Percentiles rank a stretch among this genome's conserved stretches.
phyloP scores from a whole-genome alignment of 2,888 invertebrate species.

The Platycheirus albimanus region DNA sequence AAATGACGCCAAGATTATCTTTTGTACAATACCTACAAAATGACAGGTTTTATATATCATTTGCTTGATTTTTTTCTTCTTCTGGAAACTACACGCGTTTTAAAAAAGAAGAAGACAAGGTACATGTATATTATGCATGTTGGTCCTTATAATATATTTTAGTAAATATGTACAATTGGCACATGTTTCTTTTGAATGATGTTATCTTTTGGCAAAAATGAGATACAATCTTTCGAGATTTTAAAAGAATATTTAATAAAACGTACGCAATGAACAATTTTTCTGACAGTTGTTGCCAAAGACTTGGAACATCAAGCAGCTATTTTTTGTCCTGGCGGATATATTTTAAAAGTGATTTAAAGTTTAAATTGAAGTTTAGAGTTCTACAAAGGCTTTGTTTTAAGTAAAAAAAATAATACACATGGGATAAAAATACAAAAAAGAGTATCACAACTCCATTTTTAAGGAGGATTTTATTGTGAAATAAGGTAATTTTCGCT shows the following conservation, averaged over 20 bases:
- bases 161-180: background rate
- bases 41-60: slow-evolving; percentile 13
- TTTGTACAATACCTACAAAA: background rate
- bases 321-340: background rate
- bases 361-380: background rate
- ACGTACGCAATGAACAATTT: background rate
- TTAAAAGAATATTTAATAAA: slow-evolving; percentile 2
- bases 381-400: background rate
- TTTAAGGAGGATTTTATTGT: background rate
- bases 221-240: background rate
- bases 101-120: slow-evolving; percentile 17
- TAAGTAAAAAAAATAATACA: background rate
- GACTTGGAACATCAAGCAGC: background rate
- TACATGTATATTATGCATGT: too few species aligned
- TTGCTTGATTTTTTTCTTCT: slow-evolving; percentile 3
- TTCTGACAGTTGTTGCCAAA: slow-evolving; percentile 12
- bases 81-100: slow-evolving; percentile 49
- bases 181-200: slow-evolving; percentile 12
- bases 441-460: background rate
- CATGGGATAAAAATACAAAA: background rate
- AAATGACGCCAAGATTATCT: slow-evolving; percentile 55
- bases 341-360: background rate
- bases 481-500: too few species aligned
- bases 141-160: background rate
- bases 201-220: slow-evolving; percentile 18